Conservation (phyloP, 1,140 invertebrate genomes). For the Saxidomus purpurata region DNA sequence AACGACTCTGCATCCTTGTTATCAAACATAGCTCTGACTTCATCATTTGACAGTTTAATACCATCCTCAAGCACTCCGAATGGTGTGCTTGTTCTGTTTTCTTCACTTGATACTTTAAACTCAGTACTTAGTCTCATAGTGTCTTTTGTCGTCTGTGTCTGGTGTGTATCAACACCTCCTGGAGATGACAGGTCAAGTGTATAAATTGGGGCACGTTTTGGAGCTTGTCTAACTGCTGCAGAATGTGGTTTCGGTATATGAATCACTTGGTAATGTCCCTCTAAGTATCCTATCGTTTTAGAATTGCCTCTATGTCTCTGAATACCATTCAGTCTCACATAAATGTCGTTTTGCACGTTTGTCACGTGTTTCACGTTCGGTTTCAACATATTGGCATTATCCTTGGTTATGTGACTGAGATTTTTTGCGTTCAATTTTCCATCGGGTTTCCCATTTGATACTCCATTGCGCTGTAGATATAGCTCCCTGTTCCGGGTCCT, state of each 20-base stretch:
- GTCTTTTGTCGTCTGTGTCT: neutral
- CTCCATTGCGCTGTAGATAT: neutral
- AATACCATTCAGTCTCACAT: neutral
- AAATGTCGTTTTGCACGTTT: constrained; percentile 26
- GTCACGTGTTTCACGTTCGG: constrained; percentile 51
- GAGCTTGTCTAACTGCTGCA: neutral
- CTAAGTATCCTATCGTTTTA: neutral
- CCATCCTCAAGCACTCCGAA: neutral
- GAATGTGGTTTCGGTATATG: neutral
- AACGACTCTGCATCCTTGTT: constrained; percentile 18
- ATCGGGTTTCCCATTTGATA: neutral
- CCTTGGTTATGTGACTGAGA: neutral
- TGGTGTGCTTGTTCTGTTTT: neutral
- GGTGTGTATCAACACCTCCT: neutral
- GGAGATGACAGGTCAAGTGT: neutral
- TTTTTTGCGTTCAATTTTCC: neutral
- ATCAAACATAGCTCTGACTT: neutral
- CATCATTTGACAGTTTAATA: neutral
- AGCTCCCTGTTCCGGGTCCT: neutral
- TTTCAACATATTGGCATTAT: neutral
- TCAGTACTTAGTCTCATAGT: neutral
- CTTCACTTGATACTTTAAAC: neutral
- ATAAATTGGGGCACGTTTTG: neutral
- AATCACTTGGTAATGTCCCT: neutral
- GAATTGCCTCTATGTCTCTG: neutral